Evolutionary conservation across 1,140 invertebrate genomes (phyloP).

Genomic region (Amphibalanus amphitrite): DNA sequence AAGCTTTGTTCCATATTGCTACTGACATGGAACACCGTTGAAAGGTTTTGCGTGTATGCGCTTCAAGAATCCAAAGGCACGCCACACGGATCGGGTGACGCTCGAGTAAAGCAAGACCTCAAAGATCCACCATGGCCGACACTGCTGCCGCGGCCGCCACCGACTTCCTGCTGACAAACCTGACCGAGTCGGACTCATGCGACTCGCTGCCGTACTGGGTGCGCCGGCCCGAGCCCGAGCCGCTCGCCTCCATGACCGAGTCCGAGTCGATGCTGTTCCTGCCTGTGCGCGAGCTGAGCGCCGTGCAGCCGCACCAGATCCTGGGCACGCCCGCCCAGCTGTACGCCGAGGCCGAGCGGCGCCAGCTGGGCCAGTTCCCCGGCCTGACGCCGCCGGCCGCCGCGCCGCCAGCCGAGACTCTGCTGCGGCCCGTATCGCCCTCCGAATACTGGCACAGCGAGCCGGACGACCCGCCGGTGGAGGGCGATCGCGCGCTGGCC

Average conservation of each 20-base stretch:
- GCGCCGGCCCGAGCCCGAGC: no score
- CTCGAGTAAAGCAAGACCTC: no score
- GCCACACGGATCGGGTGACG: no score
- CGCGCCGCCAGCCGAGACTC: background rate
- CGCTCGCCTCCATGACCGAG: background rate
- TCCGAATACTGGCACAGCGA: background rate
- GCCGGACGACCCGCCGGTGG: background rate
- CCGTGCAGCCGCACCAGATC: background rate
- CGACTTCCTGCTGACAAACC: background rate
- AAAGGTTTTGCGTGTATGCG: no score
- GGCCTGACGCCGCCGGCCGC: background rate
- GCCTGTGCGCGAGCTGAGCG: background rate
- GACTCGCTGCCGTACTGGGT: background rate
- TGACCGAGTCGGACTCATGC: conserved; percentile 4
- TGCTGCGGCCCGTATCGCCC: background rate
- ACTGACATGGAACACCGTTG: no score
- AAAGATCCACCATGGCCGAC: conserved; percentile 2
- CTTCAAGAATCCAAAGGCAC: no score
- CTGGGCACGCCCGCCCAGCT: background rate
- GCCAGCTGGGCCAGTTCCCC: background rate
- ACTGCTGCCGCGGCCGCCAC: background rate
- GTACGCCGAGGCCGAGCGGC: background rate
- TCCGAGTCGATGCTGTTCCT: background rate
- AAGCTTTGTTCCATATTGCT: no score
- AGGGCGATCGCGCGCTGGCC: background rate